Conservation (phyloP, 1,140 invertebrate genomes). For the Alviniconcha marisindica region DNA sequence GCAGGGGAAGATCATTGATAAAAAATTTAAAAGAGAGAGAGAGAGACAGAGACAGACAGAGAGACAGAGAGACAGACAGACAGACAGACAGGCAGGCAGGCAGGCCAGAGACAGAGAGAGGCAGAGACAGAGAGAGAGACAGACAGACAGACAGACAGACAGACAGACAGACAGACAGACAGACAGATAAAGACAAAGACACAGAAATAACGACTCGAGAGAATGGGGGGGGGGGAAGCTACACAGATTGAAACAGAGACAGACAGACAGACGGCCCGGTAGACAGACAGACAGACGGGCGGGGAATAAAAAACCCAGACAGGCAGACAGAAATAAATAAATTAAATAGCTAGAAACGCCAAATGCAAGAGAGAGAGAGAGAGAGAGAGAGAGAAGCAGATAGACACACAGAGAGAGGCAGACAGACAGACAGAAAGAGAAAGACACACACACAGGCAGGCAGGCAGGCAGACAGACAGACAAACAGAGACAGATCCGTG, state of each 20-base stretch:
- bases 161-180: too few species aligned
- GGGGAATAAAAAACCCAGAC: not conserved
- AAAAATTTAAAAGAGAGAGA: too few species aligned
- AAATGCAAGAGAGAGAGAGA: not conserved
- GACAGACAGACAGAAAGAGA: not conserved
- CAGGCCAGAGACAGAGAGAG: too few species aligned
- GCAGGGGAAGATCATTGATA: too few species aligned
- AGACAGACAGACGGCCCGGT: not conserved
- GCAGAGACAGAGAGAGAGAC: too few species aligned
- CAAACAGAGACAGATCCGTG: not conserved
- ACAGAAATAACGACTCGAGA: not conserved
- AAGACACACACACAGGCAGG: not conserved
- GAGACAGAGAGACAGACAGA: too few species aligned
- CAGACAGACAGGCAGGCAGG: too few species aligned
- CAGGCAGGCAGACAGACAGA: not conserved
- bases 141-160: not conserved
- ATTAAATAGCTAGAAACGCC: not conserved
- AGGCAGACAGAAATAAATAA: not conserved
- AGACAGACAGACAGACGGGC: not conserved
- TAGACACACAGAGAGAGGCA: not conserved
- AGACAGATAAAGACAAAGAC: too few species aligned
- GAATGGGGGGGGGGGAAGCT: not conserved
- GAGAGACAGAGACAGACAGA: too few species aligned
- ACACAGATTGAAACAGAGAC: not conserved
- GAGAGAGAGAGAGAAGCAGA: not conserved